Evolutionary conservation across 1,140 invertebrate species (phyloP).

Genomic region (Trachelipus rathkii): DNA sequence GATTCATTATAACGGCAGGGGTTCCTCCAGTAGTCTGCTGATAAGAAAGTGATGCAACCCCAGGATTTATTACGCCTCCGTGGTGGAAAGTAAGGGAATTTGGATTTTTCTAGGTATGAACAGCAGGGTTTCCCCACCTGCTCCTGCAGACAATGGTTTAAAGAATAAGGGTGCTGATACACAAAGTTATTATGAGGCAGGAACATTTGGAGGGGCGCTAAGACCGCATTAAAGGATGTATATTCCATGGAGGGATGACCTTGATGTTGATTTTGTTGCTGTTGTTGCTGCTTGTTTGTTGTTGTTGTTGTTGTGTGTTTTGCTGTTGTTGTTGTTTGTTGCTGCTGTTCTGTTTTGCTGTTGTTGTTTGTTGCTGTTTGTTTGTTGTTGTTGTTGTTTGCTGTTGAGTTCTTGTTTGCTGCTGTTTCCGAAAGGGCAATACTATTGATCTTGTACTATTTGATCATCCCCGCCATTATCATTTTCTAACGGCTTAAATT

Average conservation of each 20-base stretch:
- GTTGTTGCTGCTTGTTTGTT: conserved; percentile 10
- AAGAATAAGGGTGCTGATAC: conserved; percentile 42
- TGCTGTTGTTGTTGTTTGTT: too few species aligned
- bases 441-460: conserved; percentile 19
- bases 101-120: conserved; percentile 41
- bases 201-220: conserved; percentile 30
- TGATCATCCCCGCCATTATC: conserved; percentile 21
- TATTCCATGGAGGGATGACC: conserved; percentile 33
- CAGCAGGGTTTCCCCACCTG: conserved; percentile 31
- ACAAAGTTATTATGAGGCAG: conserved; percentile 39
- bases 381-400: conserved; percentile 31
- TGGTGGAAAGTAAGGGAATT: conserved; percentile 41
- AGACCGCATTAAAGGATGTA: conserved; percentile 39
- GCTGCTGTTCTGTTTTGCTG: too few species aligned
- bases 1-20: conserved; percentile 45
- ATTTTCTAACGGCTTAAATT: neutral
- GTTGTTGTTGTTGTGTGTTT: too few species aligned
- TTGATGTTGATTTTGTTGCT: conserved; percentile 26
- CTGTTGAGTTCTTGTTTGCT: neutral
- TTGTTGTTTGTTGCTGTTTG: neutral
- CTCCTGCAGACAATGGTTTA: conserved; percentile 37
- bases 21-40: conserved; percentile 38
- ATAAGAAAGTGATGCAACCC: conserved; percentile 39
- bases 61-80: conserved; percentile 38
- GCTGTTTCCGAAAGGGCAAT: conserved; percentile 16